Conservation (phyloP, 2,888 invertebrate genomes). For the Lampropteryx suffumata region DNA sequence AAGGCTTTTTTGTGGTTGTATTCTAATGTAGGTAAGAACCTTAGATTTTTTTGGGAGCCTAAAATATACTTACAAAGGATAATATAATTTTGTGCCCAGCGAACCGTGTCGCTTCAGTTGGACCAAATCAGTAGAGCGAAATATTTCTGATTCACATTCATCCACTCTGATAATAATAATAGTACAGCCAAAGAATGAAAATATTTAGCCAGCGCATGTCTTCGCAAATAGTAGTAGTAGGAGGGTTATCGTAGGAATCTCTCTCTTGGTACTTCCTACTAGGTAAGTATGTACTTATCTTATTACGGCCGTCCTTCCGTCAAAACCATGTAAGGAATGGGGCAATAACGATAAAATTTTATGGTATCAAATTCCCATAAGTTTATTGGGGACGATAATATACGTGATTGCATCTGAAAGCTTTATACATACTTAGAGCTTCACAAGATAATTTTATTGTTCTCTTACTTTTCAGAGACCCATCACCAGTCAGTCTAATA, state of each 20-base stretch:
- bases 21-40: background rate
- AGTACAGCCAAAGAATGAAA: background rate
- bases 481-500: too few relatives aligned
- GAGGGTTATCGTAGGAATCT: too few relatives aligned
- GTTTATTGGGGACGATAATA: slow-evolving; percentile 13
- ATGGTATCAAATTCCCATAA: slow-evolving; percentile 23
- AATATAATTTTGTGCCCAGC: slow-evolving; percentile 40
- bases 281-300: too few relatives aligned
- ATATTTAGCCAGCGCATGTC: too few relatives aligned
- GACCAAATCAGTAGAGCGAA: slow-evolving; percentile 28
- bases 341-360: slow-evolving; percentile 22
- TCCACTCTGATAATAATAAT: slow-evolving; percentile 16
- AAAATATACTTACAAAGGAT: slow-evolving; percentile 39
- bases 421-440: slow-evolving; percentile 3
- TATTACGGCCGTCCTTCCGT: slow-evolving; percentile 10
- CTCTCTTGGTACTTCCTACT: too few relatives aligned
- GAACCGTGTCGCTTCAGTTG: slow-evolving; percentile 31
- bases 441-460: background rate
- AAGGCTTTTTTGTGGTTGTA: slow-evolving; percentile 23
- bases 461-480: background rate
- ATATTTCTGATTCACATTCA: slow-evolving; percentile 20
- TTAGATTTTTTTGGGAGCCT: slow-evolving; percentile 17
- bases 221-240: too few relatives aligned
- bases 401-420: slow-evolving; percentile 14
- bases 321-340: slow-evolving; percentile 20